Evolutionary conservation across 2,113 vertebrate species (phyloP), one percentile per base, ranked within the genome.

Genomic region (Lampris incognitus): DNA sequence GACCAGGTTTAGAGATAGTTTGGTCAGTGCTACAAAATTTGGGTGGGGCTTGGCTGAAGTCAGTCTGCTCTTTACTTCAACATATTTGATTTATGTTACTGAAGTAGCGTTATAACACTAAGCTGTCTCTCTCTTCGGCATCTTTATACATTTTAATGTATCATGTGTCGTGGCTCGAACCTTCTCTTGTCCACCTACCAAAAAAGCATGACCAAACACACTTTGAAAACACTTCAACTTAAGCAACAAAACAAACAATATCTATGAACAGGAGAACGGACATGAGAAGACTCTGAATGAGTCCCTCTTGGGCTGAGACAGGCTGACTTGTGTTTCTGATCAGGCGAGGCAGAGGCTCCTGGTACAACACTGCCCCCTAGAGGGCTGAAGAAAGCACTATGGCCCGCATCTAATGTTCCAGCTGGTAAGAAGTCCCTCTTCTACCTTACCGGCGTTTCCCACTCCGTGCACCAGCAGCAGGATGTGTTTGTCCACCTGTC

Each of bases 401-500:
- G 86, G 39, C 60, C 63, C 64, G 40, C 44, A 48, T 24, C 24
- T 24, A 24, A 24, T 24, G 24, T 24, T 24, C 24, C 24, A 24
- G 24, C 24, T 24, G 24, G 24, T 24, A 24, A 24, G 24, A 24
- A 24, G 41, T 49, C 58, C 48, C 7, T 42, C 42, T 13, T 58
- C 10, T 60, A 2, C 54, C 87, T 88, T 78, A 99, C 98, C 98
- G 90, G 98, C 97, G 55, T 92, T 94, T 38, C 95, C 96, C 3
- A 99, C 97, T 10, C 98, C 98, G 78, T 99, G 98, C 8, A 99
- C 98, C 78, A 97, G 92, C 59, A 99, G 93, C 79, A 98, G 95
- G 85, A 99, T 99, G 80, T 99, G 97, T 69, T 97, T 98, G 92
- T 99, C 97, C 40, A 97, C 95, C 57, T 97, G 98, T 84, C 97